These are phyloP conservation scores for Chironomus tentans DNA, from an alignment of 2,888 invertebrate genomes.

Conservation along the genomic window DNA sequence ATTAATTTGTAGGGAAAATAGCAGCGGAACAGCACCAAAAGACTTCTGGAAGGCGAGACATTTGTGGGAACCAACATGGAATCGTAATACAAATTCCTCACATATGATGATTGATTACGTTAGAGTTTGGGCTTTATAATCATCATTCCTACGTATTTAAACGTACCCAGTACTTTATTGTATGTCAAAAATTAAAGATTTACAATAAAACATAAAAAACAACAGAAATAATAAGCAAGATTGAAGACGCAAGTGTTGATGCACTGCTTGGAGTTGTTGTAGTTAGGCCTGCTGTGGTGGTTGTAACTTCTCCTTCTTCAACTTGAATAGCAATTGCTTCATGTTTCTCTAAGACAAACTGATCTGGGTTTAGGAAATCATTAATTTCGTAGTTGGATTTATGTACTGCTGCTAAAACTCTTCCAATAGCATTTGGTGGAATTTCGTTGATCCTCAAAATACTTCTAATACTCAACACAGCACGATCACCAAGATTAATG, in stretches of 20 bases:
- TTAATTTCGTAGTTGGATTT: background rate
- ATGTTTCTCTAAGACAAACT: background rate
- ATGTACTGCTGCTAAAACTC: background rate
- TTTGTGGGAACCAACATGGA: slow-evolving; percentile 53
- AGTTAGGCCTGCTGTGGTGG: background rate
- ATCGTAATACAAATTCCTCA: slow-evolving; percentile 49
- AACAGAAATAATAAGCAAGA: background rate
- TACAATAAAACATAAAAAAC: background rate
- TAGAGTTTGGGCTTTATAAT: slow-evolving; percentile 52
- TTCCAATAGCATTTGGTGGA: background rate
- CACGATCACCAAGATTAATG: background rate
- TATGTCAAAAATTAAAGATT: background rate
- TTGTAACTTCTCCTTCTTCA: background rate
- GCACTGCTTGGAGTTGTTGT: background rate
- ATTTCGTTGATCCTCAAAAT: background rate
- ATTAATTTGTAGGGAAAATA: slow-evolving; percentile 23
- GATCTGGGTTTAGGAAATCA: background rate
- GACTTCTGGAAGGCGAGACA: slow-evolving; percentile 54
- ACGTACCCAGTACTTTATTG: no score
- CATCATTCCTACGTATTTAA: no score
- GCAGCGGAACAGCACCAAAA: slow-evolving; percentile 40
- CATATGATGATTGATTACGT: slow-evolving; percentile 60
- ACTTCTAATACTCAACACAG: background rate
- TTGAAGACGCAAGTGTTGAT: background rate
- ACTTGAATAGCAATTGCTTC: background rate